Conservation (phyloP, 2,113 vertebrate species). For the Mellivora capensis region DNA sequence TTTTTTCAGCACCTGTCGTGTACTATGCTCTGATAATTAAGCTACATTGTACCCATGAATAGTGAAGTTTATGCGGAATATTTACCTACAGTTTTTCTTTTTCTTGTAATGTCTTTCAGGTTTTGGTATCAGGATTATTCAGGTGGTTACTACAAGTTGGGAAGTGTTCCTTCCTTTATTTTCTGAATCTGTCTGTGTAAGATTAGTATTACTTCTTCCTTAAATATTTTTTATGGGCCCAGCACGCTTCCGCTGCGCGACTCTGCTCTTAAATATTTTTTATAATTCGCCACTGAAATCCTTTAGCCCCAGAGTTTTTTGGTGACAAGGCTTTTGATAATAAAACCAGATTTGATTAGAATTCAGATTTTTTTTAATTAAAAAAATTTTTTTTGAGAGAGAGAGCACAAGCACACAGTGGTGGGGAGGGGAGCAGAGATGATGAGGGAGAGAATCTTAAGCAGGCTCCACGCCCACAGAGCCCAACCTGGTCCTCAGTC, state of each 20-base stretch:
- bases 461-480: background rate
- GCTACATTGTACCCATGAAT: background rate
- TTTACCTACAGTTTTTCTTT: background rate
- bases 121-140: background rate
- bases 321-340: background rate
- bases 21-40: background rate
- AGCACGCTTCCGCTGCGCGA: too few relatives aligned
- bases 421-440: too few relatives aligned
- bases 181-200: background rate
- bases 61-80: background rate
- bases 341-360: background rate
- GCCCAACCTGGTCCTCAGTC: background rate
- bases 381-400: background rate
- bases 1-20: background rate
- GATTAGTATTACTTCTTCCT: background rate
- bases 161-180: background rate
- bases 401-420: background rate
- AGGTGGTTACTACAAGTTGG: background rate
- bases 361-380: background rate
- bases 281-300: background rate
- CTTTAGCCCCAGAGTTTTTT: background rate
- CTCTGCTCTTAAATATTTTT: background rate
- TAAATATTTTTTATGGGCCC: background rate
- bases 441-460: background rate
- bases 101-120: background rate